phyloP scores from a whole-genome alignment of 1,140 invertebrate genomes.

The Polypedilum vanderplanki region DNA sequence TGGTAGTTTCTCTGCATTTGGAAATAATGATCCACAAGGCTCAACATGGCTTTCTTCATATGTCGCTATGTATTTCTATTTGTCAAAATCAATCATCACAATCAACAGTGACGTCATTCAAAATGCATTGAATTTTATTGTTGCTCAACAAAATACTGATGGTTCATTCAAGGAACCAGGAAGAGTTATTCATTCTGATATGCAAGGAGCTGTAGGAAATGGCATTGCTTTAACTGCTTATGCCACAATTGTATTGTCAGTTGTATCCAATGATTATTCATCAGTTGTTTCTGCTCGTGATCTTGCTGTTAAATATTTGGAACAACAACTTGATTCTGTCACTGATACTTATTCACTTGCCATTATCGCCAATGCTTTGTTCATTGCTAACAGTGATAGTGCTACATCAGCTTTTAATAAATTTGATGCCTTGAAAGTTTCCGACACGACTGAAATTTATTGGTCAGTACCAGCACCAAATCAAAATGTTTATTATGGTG shows the following conservation, averaged over 20 bases:
- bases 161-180: constrained; percentile 81
- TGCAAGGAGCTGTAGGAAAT: constrained; percentile 60
- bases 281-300: neutral
- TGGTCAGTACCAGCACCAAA: neutral
- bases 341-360: constrained; percentile 69
- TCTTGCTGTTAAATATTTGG: constrained; percentile 43
- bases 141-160: constrained; percentile 63
- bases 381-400: constrained; percentile 51
- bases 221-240: constrained; percentile 72
- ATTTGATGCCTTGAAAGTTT: neutral
- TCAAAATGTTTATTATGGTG: constrained; percentile 44
- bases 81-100: constrained; percentile 70
- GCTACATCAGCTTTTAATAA: neutral
- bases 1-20: constrained; percentile 45
- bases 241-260: constrained; percentile 68
- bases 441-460: neutral
- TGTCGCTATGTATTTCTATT: constrained; percentile 78
- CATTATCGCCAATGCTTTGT: constrained; percentile 67
- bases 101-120: constrained; percentile 67
- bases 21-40: constrained; percentile 57
- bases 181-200: constrained; percentile 62
- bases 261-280: constrained; percentile 42
- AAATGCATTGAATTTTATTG: constrained; percentile 72
- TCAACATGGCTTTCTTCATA: constrained; percentile 96
- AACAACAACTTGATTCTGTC: neutral